Conservation (phyloP, 2,113 vertebrate genomes). For the Toxotes jaculatrix region DNA sequence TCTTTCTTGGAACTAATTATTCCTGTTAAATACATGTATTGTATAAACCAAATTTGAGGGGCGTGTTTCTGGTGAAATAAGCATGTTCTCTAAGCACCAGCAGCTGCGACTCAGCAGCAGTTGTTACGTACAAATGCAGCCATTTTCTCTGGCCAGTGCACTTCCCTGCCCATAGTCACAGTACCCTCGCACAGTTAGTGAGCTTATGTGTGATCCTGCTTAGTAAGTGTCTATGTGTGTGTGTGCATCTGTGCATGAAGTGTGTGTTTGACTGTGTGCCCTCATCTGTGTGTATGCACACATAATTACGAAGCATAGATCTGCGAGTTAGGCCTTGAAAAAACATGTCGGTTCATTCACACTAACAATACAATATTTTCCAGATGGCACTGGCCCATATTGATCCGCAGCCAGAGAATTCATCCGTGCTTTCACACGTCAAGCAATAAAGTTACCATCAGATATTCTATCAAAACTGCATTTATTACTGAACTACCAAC, state of each 20-base stretch:
- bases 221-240: conserved; percentile 16
- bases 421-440: conserved; percentile 49
- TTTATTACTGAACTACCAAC: conserved; percentile 24
- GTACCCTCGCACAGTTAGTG: conserved; percentile 36
- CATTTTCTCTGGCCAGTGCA: conserved; percentile 54
- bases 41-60: conserved; percentile 52
- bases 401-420: conserved; percentile 68
- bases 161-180: conserved; percentile 32
- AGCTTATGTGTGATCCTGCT: conserved; percentile 40
- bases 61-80: conserved; percentile 55
- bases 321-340: conserved; percentile 56
- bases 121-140: conserved; percentile 48
- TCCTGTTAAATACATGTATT: conserved; percentile 58
- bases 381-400: conserved; percentile 70
- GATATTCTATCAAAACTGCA: conserved; percentile 32
- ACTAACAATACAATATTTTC: conserved; percentile 67
- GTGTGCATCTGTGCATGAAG: not conserved
- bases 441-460: conserved; percentile 26
- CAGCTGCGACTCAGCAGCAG: conserved; percentile 66
- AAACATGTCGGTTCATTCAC: conserved; percentile 67
- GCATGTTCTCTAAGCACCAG: conserved; percentile 31
- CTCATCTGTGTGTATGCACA: conserved; percentile 38
- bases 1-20: conserved; percentile 56
- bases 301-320: conserved; percentile 65
- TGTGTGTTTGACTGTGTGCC: conserved; percentile 37